Evolutionary conservation across 2,888 invertebrate genomes (phyloP).

Genomic region (Subacronicta megacephala): DNA sequence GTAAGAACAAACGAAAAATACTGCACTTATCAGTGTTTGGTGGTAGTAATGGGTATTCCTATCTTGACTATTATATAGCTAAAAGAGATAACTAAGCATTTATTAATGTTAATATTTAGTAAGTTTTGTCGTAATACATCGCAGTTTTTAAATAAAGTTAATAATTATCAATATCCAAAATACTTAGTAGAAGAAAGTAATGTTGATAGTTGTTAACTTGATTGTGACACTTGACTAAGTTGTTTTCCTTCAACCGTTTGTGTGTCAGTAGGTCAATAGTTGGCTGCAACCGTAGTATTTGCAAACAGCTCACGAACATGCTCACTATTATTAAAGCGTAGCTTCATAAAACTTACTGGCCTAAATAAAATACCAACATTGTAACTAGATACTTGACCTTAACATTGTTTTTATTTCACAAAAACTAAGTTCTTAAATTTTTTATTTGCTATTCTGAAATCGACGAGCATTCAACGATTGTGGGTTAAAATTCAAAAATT

Average conservation of each 20-base stretch:
- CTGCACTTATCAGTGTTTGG: too few relatives aligned
- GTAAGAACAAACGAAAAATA: too few relatives aligned
- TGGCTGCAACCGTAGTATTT: constrained; percentile 78
- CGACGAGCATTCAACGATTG: too few relatives aligned
- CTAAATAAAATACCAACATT: constrained; percentile 24
- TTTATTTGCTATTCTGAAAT: too few relatives aligned
- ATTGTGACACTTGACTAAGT: constrained; percentile 78
- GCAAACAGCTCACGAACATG: constrained; percentile 81
- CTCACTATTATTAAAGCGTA: constrained; percentile 62
- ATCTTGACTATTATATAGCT: too few relatives aligned
- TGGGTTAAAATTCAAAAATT: not conserved
- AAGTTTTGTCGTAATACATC: too few relatives aligned
- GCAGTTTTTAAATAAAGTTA: too few relatives aligned
- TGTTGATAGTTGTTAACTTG: constrained; percentile 59
- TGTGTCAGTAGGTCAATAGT: constrained; percentile 88
- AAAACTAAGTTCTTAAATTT: too few relatives aligned
- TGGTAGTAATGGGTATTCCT: too few relatives aligned
- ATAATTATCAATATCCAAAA: too few relatives aligned
- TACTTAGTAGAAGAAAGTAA: constrained; percentile 58
- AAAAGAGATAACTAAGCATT: too few relatives aligned
- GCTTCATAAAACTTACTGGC: constrained; percentile 43
- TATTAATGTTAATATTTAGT: too few relatives aligned
- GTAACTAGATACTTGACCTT: constrained; percentile 11
- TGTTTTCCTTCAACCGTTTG: constrained; percentile 82
- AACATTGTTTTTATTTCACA: not conserved